Evolutionary conservation across 2,113 vertebrate genomes (phyloP).

Genomic region (Corythaeola cristata): DNA sequence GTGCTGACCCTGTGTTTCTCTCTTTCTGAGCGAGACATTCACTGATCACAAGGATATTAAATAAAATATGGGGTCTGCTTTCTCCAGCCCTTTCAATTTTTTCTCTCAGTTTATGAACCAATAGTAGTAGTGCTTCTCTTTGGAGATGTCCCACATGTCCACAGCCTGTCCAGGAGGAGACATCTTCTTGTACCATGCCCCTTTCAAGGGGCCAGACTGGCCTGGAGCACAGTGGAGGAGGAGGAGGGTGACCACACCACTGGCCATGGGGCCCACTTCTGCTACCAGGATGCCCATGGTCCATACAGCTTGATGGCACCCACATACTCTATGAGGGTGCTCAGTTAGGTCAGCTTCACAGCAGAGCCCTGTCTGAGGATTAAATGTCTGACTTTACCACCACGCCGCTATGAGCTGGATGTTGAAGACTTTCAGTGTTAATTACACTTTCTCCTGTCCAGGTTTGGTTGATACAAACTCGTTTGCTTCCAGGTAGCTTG

Average conservation of each 20-base stretch:
- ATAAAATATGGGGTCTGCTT: not conserved
- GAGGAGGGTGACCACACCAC: not conserved
- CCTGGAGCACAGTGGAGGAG: not conserved
- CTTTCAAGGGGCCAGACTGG: accelerated
- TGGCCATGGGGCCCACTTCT: not conserved
- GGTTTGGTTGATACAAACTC: not conserved
- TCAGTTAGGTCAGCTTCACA: not conserved
- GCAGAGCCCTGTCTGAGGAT: not conserved
- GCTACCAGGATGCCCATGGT: not conserved
- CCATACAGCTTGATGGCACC: not conserved
- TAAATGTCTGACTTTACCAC: not conserved
- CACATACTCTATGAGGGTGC: not conserved
- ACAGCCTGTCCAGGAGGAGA: not conserved
- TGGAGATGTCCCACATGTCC: accelerated
- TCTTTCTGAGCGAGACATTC: not conserved
- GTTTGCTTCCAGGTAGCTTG: not conserved
- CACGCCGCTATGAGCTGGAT: not conserved
- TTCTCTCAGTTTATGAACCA: not conserved
- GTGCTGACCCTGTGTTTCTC: not conserved
- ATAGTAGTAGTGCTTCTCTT: not conserved
- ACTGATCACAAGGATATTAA: not conserved
- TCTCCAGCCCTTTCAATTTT: not conserved
- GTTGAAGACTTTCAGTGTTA: not conserved
- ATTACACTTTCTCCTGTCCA: not conserved
- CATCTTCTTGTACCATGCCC: not conserved